Evolutionary conservation across 2,888 invertebrate species (phyloP).

Genomic region (Atrina japonica): DNA sequence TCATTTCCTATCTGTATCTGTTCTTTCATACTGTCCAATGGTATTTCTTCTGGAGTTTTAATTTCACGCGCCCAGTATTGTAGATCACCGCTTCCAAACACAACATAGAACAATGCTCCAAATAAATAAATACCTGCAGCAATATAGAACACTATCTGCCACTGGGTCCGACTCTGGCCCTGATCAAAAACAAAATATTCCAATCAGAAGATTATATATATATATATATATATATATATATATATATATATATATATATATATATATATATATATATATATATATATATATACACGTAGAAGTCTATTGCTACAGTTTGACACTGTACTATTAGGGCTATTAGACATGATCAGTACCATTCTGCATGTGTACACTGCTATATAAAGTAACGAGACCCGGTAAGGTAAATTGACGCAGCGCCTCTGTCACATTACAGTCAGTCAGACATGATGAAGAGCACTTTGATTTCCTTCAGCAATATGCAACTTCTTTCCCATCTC

Average conservation of each 20-base stretch:
- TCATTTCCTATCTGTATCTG: not conserved
- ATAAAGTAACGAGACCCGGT: no score
- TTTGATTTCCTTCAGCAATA: no score
- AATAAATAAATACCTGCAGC: slow-evolving; percentile 62
- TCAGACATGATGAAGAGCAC: no score
- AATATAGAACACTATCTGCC: slow-evolving; percentile 67
- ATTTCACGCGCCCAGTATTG: slow-evolving; percentile 61
- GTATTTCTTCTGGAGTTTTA: slow-evolving; percentile 9
- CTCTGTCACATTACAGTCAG: no score
- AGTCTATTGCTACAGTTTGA: no score
- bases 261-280: not conserved
- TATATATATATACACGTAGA: no score
- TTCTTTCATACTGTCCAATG: slow-evolving; percentile 4
- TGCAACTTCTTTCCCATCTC: no score
- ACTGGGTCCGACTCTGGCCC: slow-evolving; percentile 56
- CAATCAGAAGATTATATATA: not conserved
- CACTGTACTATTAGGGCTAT: no score
- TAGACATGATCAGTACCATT: no score
- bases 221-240: not conserved
- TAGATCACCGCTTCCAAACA: slow-evolving; percentile 63
- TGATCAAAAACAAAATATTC: no score
- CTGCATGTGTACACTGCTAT: no score
- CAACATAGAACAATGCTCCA: slow-evolving; percentile 62
- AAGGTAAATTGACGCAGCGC: no score
- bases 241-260: not conserved